Conservation (phyloP, 2,113 vertebrate species). For the Sturnira hondurensis region DNA sequence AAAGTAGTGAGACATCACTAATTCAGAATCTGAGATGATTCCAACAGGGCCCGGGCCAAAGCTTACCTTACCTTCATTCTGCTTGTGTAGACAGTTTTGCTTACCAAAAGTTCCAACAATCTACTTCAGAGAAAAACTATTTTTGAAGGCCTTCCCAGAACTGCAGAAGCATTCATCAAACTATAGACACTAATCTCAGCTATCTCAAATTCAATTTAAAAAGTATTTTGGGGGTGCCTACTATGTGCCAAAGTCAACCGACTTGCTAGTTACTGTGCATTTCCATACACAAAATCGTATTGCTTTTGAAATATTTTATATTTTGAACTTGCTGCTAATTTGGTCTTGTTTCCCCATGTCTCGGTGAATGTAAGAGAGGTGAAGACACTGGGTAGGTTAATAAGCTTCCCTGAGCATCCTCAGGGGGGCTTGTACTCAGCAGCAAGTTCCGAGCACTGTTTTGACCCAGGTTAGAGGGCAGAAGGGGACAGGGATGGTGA, state of each 20-base stretch:
- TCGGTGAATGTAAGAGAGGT: not conserved
- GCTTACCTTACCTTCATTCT: conserved; percentile 24
- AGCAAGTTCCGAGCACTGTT: not conserved
- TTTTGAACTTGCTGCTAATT: conserved; percentile 24
- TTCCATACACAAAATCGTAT: conserved; percentile 55
- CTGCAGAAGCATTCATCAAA: conserved; percentile 65
- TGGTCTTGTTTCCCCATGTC: not conserved
- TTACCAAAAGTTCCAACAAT: conserved; percentile 46
- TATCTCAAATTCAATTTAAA: conserved; percentile 72
- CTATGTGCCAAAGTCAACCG: conserved; percentile 68
- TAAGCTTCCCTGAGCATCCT: not conserved
- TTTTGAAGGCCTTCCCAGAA: conserved; percentile 67
- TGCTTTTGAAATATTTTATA: conserved; percentile 51
- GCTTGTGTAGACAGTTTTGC: conserved; percentile 53
- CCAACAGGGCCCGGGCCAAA: not conserved
- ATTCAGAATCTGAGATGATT: conserved; percentile 10
- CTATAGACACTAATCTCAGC: conserved; percentile 69
- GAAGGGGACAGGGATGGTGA: not conserved
- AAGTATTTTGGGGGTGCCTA: conserved; percentile 53
- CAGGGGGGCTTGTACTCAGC: not conserved
- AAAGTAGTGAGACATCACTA: not conserved
- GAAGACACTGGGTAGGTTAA: not conserved
- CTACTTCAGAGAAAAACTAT: conserved; percentile 68
- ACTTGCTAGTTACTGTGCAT: conserved; percentile 56
- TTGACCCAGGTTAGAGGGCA: not conserved